These are phyloP conservation scores for Squalus acanthias DNA, from an alignment of 2,797 vertebrate species.

Conservation along the genomic window DNA sequence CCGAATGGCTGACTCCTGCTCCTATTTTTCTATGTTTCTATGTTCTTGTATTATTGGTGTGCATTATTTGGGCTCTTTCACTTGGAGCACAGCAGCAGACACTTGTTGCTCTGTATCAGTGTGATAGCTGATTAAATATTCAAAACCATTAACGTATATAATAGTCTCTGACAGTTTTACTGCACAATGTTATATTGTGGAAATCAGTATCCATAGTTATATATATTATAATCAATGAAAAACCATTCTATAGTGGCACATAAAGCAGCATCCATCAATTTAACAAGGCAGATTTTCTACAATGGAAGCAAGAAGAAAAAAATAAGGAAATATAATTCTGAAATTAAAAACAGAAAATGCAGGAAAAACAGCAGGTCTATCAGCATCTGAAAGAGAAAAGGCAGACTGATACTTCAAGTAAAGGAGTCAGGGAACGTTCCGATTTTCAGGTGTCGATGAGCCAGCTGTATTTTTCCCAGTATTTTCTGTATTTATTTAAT, in stretches of 20 bases:
- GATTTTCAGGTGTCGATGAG: not conserved
- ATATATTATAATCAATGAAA: not conserved
- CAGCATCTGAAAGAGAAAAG: not conserved
- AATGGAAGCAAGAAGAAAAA: not conserved
- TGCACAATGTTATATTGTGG: not conserved
- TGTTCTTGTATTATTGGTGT: no score
- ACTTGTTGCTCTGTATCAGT: not conserved
- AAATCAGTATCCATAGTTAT: not conserved
- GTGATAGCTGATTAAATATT: not conserved
- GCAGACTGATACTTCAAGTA: not conserved
- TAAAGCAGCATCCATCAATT: not conserved
- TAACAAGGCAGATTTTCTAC: not conserved
- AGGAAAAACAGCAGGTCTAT: not conserved
- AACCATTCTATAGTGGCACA: not conserved
- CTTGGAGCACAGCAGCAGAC: not conserved
- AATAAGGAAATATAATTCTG: not conserved
- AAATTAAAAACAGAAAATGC: not conserved
- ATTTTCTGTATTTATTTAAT: not conserved
- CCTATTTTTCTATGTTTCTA: no score
- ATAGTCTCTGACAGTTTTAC: not conserved
- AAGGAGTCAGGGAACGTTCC: not conserved
- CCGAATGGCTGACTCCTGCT: no score
- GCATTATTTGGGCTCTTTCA: no score
- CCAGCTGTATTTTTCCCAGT: not conserved
- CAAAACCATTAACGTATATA: not conserved